A percentile compares a stretch with the other conserved stretches of the same genome.
phyloP scores from a whole-genome alignment of 2,113 vertebrate genomes.

The Laticauda laticaudata region DNA sequence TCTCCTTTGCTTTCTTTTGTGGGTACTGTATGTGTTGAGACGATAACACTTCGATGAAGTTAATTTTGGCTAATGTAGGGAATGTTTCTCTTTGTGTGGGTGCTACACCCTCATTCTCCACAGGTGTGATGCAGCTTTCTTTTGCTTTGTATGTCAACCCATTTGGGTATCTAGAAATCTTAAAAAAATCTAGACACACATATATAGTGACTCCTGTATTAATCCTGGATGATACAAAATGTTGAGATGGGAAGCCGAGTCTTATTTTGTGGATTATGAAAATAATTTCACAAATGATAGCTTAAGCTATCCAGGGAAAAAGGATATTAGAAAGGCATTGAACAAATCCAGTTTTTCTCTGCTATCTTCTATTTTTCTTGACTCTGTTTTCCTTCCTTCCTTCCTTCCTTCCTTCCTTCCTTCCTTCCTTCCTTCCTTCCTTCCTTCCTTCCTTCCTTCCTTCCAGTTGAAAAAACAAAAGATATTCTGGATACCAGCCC shows the following conservation, averaged over 20 bases:
- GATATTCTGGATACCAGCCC: slow-evolving; percentile 77
- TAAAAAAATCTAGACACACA: not conserved
- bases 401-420: not conserved
- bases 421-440: slow-evolving; percentile 12
- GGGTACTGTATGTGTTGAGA: not conserved
- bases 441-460: not conserved
- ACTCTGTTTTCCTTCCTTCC: not conserved
- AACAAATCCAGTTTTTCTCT: not conserved
- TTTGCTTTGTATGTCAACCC: not conserved
- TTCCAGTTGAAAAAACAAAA: slow-evolving; percentile 78
- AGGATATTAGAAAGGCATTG: not conserved
- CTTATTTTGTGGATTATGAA: not conserved
- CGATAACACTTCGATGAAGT: not conserved
- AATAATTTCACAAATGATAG: not conserved
- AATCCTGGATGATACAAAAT: not conserved
- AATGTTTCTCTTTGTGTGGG: not conserved
- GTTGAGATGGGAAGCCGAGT: not conserved
- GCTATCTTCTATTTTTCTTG: not conserved
- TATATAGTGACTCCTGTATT: not conserved
- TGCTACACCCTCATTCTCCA: not conserved
- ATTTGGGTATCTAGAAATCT: too few species aligned
- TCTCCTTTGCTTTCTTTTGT: not conserved
- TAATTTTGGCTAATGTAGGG: not conserved
- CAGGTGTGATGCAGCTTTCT: not conserved
- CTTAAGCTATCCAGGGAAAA: not conserved